A percentile compares a stretch with the other conserved stretches of the same genome.
Evolutionary conservation across 2,797 vertebrate species (phyloP).

Genomic region (Acrossocheilus fasciatus): DNA sequence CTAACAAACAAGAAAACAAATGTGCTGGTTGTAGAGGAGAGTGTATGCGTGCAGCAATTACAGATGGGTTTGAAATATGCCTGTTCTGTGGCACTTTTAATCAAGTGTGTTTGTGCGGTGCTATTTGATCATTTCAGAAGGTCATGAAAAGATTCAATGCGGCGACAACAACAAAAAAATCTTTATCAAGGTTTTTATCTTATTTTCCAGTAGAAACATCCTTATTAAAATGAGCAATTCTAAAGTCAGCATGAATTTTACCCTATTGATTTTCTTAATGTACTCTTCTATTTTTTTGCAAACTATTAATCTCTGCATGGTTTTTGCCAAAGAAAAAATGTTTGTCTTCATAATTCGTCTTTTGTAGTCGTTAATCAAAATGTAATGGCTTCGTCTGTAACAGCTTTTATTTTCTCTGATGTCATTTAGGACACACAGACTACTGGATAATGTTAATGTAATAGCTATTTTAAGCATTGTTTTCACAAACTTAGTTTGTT

Average conservation of each 20-base stretch:
- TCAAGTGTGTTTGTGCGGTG: not conserved
- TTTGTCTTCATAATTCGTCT: not conserved
- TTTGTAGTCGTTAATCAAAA: not conserved
- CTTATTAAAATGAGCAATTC: not conserved
- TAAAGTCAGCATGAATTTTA: not conserved
- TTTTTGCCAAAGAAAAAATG: not conserved
- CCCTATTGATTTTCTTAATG: not conserved
- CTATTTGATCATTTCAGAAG: not conserved
- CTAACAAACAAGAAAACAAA: conserved; percentile 35
- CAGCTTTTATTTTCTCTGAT: not conserved
- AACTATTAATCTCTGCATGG: not conserved
- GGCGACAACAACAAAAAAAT: not conserved
- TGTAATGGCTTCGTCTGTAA: not conserved
- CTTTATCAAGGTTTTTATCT: not conserved
- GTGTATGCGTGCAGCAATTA: conserved; percentile 4
- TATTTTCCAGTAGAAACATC: not conserved
- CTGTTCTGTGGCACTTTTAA: not conserved
- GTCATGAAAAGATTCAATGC: not conserved
- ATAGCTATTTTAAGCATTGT: not conserved
- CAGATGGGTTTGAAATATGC: not conserved
- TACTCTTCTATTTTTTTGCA: not conserved
- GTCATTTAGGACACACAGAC: not conserved
- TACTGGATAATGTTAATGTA: not conserved
- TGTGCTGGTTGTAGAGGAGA: not conserved
- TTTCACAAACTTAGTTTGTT: not conserved